Conservation (phyloP, 2,797 vertebrate genomes). For the Malacoctenus gilli region DNA sequence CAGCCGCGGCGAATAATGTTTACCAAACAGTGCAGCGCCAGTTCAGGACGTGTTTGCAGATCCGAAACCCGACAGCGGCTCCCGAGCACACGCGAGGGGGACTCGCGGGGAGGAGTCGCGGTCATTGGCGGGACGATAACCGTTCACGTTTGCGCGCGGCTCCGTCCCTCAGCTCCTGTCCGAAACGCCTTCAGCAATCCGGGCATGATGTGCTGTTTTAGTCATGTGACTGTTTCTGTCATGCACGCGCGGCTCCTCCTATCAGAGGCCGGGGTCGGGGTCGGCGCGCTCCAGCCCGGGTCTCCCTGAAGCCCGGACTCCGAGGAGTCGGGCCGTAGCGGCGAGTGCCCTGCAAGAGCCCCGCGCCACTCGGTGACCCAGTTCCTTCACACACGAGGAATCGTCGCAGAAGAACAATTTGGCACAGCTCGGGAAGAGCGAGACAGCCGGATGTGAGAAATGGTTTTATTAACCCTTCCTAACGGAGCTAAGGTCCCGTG, state of each 20-base stretch:
- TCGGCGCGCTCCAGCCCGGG: slow-evolving; percentile 53
- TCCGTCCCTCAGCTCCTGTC: slow-evolving; percentile 33
- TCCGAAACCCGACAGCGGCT: slow-evolving; percentile 44
- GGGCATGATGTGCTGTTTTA: slow-evolving; percentile 57
- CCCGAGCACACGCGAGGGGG: slow-evolving; percentile 14
- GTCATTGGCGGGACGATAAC: no score
- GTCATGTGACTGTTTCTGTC: slow-evolving; percentile 48
- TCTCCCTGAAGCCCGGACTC: slow-evolving; percentile 59
- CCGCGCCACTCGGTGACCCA: slow-evolving; percentile 74
- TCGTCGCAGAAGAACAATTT: slow-evolving; percentile 68
- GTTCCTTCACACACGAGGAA: slow-evolving; percentile 71
- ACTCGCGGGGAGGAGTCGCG: no score
- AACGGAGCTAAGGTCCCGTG: slow-evolving; percentile 43
- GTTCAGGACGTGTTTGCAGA: slow-evolving; percentile 53
- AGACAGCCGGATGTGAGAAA: slow-evolving; percentile 52
- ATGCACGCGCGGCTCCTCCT: slow-evolving; percentile 55
- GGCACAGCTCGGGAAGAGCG: slow-evolving; percentile 51
- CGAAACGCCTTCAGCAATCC: slow-evolving; percentile 62
- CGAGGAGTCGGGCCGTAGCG: slow-evolving; percentile 56
- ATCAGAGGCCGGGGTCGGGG: slow-evolving; percentile 60
- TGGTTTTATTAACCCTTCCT: slow-evolving; percentile 61
- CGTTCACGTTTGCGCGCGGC: slow-evolving; percentile 28
- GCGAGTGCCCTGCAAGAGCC: slow-evolving; percentile 54
- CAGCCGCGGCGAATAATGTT: slow-evolving; percentile 68
- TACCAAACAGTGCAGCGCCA: slow-evolving; percentile 66